Evolutionary conservation across 35 echinoderm and acorn worm species (phyloP).

Genomic region (Anneissia japonica): DNA sequence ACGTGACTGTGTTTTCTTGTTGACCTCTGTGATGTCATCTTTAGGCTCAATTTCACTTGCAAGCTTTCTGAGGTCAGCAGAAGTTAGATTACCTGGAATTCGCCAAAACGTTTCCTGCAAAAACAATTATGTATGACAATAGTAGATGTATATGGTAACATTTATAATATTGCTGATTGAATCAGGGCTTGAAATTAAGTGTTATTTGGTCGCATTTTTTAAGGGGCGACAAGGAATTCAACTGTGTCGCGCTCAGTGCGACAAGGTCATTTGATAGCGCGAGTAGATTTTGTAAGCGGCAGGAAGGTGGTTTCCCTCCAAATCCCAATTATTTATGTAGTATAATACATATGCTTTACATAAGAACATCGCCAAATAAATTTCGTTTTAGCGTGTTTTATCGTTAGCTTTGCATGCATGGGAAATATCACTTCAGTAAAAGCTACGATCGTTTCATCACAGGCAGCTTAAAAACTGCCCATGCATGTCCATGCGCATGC

Average conservation of each 20-base stretch:
- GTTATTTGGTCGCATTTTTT: not conserved
- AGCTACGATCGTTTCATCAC: too few species aligned
- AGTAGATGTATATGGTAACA: not conserved
- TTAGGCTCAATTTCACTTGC: slow-evolving; percentile 78
- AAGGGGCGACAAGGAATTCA: not conserved
- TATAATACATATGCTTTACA: too few species aligned
- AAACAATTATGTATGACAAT: not conserved
- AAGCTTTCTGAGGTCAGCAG: slow-evolving; percentile 38
- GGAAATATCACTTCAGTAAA: too few species aligned
- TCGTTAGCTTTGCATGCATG: too few species aligned
- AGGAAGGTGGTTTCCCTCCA: too few species aligned
- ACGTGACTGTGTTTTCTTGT: slow-evolving; percentile 44
- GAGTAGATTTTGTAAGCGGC: not conserved
- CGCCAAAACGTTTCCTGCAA: slow-evolving; percentile 85
- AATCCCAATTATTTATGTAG: too few species aligned
- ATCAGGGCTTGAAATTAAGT: not conserved
- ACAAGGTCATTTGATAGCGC: not conserved
- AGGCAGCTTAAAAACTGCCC: too few species aligned
- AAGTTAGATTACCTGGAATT: slow-evolving; percentile 59
- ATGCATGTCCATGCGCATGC: too few species aligned
- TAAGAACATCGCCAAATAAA: too few species aligned
- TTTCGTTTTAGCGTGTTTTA: too few species aligned
- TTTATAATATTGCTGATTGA: not conserved
- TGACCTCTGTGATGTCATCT: slow-evolving; percentile 19
- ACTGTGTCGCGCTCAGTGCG: not conserved